phyloP scores from a whole-genome alignment of 2,888 invertebrate species.

The Abscondita cerata region DNA sequence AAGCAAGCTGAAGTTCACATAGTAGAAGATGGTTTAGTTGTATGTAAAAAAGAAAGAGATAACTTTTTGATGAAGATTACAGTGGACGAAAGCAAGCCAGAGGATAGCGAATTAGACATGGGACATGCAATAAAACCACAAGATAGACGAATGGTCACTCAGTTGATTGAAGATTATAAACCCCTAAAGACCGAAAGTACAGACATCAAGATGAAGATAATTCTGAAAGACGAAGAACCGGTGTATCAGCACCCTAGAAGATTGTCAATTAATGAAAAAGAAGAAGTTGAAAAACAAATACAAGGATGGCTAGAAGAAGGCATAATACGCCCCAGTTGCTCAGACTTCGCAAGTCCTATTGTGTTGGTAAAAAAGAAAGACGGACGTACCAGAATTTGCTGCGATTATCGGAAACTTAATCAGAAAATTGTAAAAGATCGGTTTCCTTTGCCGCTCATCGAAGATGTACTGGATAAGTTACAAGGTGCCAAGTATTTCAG shows the following conservation, averaged over 20 bases:
- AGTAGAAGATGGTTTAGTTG: neutral
- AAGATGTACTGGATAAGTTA: too few relatives aligned
- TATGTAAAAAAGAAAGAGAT: slow-evolving; percentile 1
- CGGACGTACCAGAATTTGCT: too few relatives aligned
- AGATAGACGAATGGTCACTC: slow-evolving; percentile 9
- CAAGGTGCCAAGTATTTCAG: too few relatives aligned
- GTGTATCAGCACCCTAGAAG: slow-evolving; percentile 42
- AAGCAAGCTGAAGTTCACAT: neutral
- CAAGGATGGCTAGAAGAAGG: slow-evolving; percentile 44
- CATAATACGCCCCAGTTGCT: too few relatives aligned
- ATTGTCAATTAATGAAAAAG: neutral
- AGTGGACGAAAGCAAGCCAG: neutral
- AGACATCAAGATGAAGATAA: slow-evolving; percentile 43
- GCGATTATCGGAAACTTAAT: too few relatives aligned
- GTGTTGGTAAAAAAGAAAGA: too few relatives aligned
- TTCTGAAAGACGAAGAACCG: slow-evolving; percentile 46
- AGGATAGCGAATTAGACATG: slow-evolving; percentile 13
- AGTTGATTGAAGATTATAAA: slow-evolving; percentile 38
- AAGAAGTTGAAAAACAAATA: neutral
- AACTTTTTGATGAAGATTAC: neutral
- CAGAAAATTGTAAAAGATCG: too few relatives aligned
- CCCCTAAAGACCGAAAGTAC: slow-evolving; percentile 38
- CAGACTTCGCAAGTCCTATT: too few relatives aligned
- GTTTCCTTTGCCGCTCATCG: too few relatives aligned
- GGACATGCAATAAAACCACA: neutral